phyloP scores from a whole-genome alignment of 2,888 invertebrate species.

The Eubasilissa splendida region DNA sequence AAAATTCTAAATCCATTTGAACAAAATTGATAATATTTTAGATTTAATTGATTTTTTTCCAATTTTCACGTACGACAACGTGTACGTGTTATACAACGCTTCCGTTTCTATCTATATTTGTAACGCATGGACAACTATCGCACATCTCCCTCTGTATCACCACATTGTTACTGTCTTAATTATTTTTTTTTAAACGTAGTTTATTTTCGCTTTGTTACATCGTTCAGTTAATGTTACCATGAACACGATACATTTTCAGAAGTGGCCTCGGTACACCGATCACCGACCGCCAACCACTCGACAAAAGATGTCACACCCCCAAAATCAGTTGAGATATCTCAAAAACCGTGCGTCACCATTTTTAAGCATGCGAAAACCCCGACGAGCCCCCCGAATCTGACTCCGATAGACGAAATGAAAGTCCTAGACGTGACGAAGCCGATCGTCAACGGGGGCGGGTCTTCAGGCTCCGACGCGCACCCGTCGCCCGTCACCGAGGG shows the following conservation, averaged over 20 bases:
- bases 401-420: slow-evolving; percentile 71
- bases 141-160: neutral
- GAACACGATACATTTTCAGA: slow-evolving; percentile 56
- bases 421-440: slow-evolving; percentile 65
- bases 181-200: slow-evolving; percentile 29
- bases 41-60: too few species aligned
- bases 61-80: too few species aligned
- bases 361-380: slow-evolving; percentile 68
- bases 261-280: slow-evolving; percentile 55
- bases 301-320: slow-evolving; percentile 63
- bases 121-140: slow-evolving; percentile 38
- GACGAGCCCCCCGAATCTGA: slow-evolving; percentile 70
- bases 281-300: slow-evolving; percentile 38
- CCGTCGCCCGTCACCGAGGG: slow-evolving; percentile 63
- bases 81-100: too few species aligned
- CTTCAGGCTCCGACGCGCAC: slow-evolving; percentile 64
- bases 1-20: too few species aligned
- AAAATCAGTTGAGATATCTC: slow-evolving; percentile 73
- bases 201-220: slow-evolving; percentile 40
- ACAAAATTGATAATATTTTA: too few species aligned
- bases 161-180: slow-evolving; percentile 20
- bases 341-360: slow-evolving; percentile 65
- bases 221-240: slow-evolving; percentile 35
- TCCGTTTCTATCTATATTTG: neutral
- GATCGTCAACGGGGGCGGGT: slow-evolving; percentile 62